A percentile compares a stretch with the other conserved stretches of the same genome.
Conservation (phyloP, 2,113 vertebrate genomes). For the Myanophis thanlyinensis region DNA sequence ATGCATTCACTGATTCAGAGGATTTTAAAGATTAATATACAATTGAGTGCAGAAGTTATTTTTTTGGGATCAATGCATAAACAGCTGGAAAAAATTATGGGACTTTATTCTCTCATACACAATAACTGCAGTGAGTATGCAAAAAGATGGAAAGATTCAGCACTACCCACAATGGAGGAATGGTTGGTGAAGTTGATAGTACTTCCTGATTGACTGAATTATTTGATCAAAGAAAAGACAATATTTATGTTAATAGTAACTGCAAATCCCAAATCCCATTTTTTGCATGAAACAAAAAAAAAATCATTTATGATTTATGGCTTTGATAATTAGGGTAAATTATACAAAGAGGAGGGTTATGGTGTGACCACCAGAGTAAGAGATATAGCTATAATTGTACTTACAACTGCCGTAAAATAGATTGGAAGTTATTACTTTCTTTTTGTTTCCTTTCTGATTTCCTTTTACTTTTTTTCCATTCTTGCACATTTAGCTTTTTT, state of each 20-base stretch:
- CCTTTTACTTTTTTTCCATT: background rate
- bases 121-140: background rate
- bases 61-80: background rate
- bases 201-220: background rate
- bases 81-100: background rate
- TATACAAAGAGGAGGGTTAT: background rate
- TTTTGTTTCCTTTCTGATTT: background rate
- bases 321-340: background rate
- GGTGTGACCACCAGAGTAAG: background rate
- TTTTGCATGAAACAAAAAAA: background rate
- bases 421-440: background rate
- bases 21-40: background rate
- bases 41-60: background rate
- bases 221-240: background rate
- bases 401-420: background rate
- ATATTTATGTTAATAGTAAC: background rate
- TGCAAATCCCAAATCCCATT: background rate
- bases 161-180: background rate
- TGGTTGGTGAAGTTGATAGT: background rate
- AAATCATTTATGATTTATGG: background rate
- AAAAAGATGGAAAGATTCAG: background rate
- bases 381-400: background rate
- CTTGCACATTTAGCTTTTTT: background rate
- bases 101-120: background rate
- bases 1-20: background rate